Conservation (phyloP, 2,888 invertebrate species). For the Lumbricus terrestris region DNA sequence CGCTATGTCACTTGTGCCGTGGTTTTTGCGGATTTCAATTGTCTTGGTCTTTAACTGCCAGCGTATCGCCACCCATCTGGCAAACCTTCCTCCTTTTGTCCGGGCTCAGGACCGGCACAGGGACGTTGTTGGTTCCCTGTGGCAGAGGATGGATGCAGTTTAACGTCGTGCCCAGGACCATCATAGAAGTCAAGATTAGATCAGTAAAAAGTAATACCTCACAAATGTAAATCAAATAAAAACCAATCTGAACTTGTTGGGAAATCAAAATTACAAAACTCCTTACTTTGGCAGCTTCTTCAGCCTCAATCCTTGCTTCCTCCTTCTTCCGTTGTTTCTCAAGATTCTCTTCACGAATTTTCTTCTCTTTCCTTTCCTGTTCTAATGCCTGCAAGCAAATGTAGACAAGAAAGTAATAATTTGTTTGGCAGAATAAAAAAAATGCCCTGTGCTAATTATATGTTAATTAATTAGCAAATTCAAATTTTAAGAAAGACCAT, state of each 20-base stretch:
- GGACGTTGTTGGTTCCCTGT: too few relatives aligned
- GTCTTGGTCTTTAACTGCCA: too few relatives aligned
- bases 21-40: too few relatives aligned
- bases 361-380: slow-evolving; percentile 75
- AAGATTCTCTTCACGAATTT: slow-evolving; percentile 74
- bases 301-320: slow-evolving; percentile 63
- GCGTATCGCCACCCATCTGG: too few relatives aligned
- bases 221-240: not conserved
- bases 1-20: too few relatives aligned
- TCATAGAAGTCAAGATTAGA: not conserved
- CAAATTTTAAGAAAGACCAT: too few relatives aligned
- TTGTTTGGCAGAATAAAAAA: not conserved
- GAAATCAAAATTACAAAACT: not conserved
- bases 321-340: slow-evolving; percentile 75
- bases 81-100: too few relatives aligned
- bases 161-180: too few relatives aligned
- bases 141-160: too few relatives aligned
- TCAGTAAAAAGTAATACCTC: not conserved
- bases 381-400: slow-evolving; percentile 34
- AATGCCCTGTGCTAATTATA: too few relatives aligned
- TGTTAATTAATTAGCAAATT: too few relatives aligned
- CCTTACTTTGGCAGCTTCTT: slow-evolving; percentile 44
- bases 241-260: not conserved
- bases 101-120: too few relatives aligned
- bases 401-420: not conserved